Evolutionary conservation across 2,113 vertebrate genomes (phyloP).

Genomic region (Syrrhaptes paradoxus): DNA sequence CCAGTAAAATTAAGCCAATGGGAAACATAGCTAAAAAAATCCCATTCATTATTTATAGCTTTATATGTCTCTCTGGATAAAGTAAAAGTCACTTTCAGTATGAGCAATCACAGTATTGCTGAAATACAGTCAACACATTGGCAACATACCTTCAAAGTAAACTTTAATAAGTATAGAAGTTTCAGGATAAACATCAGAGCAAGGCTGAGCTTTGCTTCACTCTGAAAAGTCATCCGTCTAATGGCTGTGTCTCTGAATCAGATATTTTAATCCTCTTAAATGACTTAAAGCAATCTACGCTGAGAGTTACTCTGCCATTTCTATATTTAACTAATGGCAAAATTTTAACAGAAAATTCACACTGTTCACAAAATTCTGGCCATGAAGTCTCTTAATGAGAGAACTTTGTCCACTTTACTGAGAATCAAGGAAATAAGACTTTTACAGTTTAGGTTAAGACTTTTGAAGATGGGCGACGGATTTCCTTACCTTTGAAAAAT

Average conservation of each 20-base stretch:
- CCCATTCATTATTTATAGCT: constrained; percentile 18
- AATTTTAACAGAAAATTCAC: not conserved
- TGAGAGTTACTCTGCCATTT: constrained; percentile 16
- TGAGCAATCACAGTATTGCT: not conserved
- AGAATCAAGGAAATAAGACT: not conserved
- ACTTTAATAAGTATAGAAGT: not conserved
- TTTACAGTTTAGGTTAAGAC: not conserved
- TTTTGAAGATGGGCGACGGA: not conserved
- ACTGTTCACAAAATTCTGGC: not conserved
- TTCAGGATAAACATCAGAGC: constrained; percentile 37
- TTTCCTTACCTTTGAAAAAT: not conserved
- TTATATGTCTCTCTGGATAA: not conserved
- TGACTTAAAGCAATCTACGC: constrained; percentile 44
- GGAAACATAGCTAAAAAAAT: not conserved
- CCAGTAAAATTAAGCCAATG: not conserved
- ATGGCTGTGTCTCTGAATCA: constrained; percentile 22
- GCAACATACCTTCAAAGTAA: constrained; percentile 14
- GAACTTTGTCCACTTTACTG: not conserved
- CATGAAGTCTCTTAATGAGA: not conserved
- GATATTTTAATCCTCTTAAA: constrained; percentile 63
- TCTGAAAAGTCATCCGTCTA: not conserved
- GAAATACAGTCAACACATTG: not conserved
- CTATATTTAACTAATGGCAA: constrained; percentile 25
- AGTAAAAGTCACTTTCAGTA: not conserved
- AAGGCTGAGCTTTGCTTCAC: not conserved